Evolutionary conservation across 2,113 vertebrate species (phyloP), one percentile per base, ranked within the genome.

Genomic region (Amia ocellicauda): DNA sequence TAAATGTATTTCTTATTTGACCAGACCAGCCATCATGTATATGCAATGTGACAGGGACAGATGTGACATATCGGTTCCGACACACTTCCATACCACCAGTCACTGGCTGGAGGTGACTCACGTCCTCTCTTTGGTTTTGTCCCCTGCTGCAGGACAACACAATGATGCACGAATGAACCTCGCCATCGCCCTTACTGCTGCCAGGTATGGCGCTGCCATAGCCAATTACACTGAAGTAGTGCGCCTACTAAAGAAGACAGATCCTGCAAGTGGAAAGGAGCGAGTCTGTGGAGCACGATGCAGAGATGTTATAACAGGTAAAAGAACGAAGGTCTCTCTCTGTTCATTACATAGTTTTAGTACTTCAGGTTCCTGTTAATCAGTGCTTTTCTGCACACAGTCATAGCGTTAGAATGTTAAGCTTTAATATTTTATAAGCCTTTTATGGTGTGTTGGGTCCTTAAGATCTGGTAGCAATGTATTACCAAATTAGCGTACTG

Each of bases 11-110:
- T n/a, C 69, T 47, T 71, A 66, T 70, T 73, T 72, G 80, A 78
- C 73, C 79, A 64, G 78, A 80, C 85, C 83, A 86, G 83, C 88
- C 89, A 74, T 93, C 78, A 90, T 24, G 41, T 69, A 89, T 75
- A 93, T 91, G 77, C 78, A 71, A 82, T 87, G 89, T 93, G 95
- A 95, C 94, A 94, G 94, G 88, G 88, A 84, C 91, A 87, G 91
- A 89, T 85, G 92, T 97, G 96, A 97, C 92, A 84, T 91, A 97
- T 97, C 79, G 83, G 78, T 87, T 88, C 83, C 93, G 94, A 97
- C 96, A 95, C 89, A 85, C 92, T 90, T 90, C 89, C 88, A 69
- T 84, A 81, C 85, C 88, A 86, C 89, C 78, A 88, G 90, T 84
- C 85, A 76, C 83, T 90, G 90, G 88, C 92, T 92, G 73, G 89